Evolutionary conservation across 1,140 invertebrate genomes (phyloP), one percentile per base, ranked within the genome.

Genomic region (Lucilia cuprina): DNA sequence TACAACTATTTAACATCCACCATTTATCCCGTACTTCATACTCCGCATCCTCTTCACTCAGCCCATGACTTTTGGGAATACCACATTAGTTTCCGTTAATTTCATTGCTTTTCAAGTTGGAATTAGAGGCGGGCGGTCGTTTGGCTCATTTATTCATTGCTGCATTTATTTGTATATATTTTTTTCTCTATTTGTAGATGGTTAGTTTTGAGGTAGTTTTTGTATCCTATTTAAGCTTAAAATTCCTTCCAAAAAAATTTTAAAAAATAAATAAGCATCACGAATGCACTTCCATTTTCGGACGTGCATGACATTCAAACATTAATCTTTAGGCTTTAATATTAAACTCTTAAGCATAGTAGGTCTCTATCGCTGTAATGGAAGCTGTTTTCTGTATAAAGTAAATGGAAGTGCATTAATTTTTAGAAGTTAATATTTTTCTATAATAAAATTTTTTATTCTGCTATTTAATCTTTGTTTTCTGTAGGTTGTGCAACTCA

Each of bases 221-320:
- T 21, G 65, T 70, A 21, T 70, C 19, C 21, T 70, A 25, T 70
- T 70, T 70, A 70, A 70, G 65, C 65, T 70, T 19, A 70, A 60
- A 60, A 60, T n/a, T 60, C 13, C 13, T 5, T 0, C 7, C 14
- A 17, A 14, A n/a, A 60, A 60, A 60, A 60, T 30, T 30, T 2
- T 2, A 30, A 30, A 30, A 30, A 30, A 30, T 30, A 70, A 55
- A 70, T 21, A 70, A n/a, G 5, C 55, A 60, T 60, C 55, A 21
- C n/a, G 65, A 70, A 70, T 70, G 65, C 65, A 70, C 65, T 70
- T 19, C 65, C 19, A 70, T 70, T 49, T 80, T 80, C 41, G 77
- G 77, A 80, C 77, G 77, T 80, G 77, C 77, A 80, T 80, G 77
- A 50, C 41, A 49, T 80, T 80, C 41, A 80, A 80, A 80, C 41